Evolutionary conservation across 2,797 vertebrate species (phyloP), one percentile per base, ranked within the genome.

Genomic region (Siniperca scherzeri): DNA sequence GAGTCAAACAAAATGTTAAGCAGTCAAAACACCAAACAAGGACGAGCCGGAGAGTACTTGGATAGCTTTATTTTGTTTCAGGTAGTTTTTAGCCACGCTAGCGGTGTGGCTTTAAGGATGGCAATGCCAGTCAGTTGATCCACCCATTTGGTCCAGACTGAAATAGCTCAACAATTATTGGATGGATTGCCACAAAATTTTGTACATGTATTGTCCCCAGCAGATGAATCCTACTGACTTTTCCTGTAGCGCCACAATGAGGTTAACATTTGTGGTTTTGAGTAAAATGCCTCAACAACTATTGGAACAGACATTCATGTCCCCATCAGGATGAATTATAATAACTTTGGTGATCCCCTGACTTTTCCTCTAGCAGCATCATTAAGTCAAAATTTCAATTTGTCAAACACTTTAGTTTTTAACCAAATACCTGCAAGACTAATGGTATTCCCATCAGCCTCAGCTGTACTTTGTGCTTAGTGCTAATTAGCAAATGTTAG

Each of bases 1-100:
- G 27, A 67, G 25, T 74, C 27, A 55, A 81, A 71, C 61, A 68
- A 72, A 79, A 73, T n/a, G 13, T 52, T 68, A 27, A 65, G 57
- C 14, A 83, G 83, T 82, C 74, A 74, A 82, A 85, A 85, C 57
- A 78, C 59, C 8, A 53, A 67, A 48, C 56, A 71, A 82, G 70
- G 78, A 69, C 68, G 27, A 30, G 21, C 8, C 6, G 7, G 8
- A 48, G 40, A 66, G 55, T 0, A 33, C 44, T 64, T 30, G 0
- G 13, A 21, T 17, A 16, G 62, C 16, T 50, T 48, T 3, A 16
- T 50, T 72, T 72, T 12, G 25, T 64, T 52, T 42, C 4, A 74
- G 38, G 46, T 46, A 52, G n/a, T 25, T 66, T 25, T 55, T 22
- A 50, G 56, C 12, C 52, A 56, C 0, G 3, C 30, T 16, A 25